Conservation (phyloP, 2,797 vertebrate genomes). For the Trachops cirrhosus region DNA sequence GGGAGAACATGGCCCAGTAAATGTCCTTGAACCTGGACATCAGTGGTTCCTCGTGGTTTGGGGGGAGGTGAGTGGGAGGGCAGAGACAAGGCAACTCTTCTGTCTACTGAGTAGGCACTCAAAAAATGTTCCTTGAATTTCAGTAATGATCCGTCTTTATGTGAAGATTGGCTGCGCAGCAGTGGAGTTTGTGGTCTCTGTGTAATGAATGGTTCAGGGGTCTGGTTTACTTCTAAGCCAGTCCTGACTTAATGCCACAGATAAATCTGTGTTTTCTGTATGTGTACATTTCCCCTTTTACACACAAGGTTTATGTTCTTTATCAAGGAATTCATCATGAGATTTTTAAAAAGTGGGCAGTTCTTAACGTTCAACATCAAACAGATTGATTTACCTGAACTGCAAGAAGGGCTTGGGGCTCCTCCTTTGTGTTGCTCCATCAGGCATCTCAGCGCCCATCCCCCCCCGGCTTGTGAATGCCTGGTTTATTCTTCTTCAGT, state of each 20-base stretch:
- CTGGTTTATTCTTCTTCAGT: not conserved
- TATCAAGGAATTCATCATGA: conserved; percentile 6
- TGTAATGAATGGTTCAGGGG: not conserved
- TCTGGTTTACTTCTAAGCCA: not conserved
- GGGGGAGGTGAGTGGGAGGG: not conserved
- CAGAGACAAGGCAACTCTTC: not conserved
- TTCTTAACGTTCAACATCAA: not conserved
- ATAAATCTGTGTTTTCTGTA: not conserved
- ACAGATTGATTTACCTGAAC: not conserved
- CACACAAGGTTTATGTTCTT: not conserved
- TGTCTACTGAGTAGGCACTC: not conserved
- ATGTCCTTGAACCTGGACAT: not conserved
- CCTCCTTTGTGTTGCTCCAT: not conserved
- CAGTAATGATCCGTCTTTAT: not conserved
- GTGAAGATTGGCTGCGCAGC: not conserved
- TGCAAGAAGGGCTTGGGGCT: not conserved
- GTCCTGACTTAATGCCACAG: not conserved
- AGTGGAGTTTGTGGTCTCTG: not conserved
- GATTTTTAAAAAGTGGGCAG: not conserved
- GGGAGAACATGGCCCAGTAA: not conserved
- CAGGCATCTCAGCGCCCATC: accelerated
- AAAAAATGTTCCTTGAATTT: not conserved
- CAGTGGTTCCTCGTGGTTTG: not conserved
- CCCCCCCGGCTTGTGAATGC: not conserved
- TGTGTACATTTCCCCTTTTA: not conserved